phyloP scores from a whole-genome alignment of 35 echinoderm and acorn worm species.

The Lytechinus variegatus region DNA sequence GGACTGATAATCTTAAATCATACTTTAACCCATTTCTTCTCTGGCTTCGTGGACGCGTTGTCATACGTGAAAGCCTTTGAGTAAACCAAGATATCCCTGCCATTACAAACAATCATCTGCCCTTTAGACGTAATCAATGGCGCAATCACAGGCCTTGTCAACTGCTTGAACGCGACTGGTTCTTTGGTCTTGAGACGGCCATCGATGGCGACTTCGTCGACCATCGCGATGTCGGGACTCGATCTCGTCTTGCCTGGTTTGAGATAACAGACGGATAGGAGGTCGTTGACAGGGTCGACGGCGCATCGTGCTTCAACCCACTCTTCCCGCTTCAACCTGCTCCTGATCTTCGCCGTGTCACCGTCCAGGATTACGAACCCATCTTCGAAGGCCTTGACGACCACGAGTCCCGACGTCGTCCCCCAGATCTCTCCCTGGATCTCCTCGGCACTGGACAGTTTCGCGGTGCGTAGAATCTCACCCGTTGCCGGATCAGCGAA shows the following conservation, averaged over 20 bases:
- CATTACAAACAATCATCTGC: conserved; percentile 19
- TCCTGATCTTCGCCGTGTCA: not conserved
- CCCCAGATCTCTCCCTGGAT: not conserved
- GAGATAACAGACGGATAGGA: not conserved
- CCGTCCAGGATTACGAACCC: not conserved
- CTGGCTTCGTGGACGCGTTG: not conserved
- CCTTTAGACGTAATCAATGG: not conserved
- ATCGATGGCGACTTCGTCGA: conserved; percentile 22
- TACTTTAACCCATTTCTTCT: conserved; percentile 22
- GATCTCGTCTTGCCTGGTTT: not conserved
- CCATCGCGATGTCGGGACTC: not conserved
- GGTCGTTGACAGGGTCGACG: not conserved
- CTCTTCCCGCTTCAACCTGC: not conserved
- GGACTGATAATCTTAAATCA: not conserved
- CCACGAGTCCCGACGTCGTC: not conserved
- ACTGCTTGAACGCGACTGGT: not conserved
- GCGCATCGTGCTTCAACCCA: not conserved
- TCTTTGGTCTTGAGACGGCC: not conserved
- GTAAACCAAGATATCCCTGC: not conserved
- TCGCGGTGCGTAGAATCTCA: not conserved
- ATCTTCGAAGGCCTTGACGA: not conserved
- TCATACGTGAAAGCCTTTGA: not conserved
- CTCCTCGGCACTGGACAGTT: not conserved
- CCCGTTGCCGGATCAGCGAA: not conserved
- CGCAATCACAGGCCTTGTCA: not conserved